Evolutionary conservation across 2,888 invertebrate species (phyloP), one percentile per base, ranked within the genome.

Genomic region (Sphinx pinastri): DNA sequence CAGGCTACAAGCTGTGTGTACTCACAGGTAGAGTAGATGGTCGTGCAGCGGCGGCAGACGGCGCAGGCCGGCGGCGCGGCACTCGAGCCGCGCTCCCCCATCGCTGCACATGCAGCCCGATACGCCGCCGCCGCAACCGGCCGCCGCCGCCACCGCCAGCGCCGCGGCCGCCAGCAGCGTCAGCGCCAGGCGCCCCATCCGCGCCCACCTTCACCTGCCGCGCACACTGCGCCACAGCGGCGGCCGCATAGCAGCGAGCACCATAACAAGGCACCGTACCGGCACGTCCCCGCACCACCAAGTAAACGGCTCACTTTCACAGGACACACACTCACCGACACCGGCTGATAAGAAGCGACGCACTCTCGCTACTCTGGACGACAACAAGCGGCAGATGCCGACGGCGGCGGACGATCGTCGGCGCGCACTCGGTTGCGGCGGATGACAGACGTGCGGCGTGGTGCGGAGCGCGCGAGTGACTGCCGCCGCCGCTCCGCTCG

Each of bases 151-250:
- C 74, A 69, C 68, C 74, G 76, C 77, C 74, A 74, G 76, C 71
- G 70, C 69, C 78, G 74, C 71, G 75, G 73, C 75, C 76, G 71
- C 73, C 79, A 74, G 73, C 79, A 71, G 71, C 75, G 59, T 72
- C 76, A 68, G 71, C 76, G 72, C 74, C 75, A 75, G 76, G 79
- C 81, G 77, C 75, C 78, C 78, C 80, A 84, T 81, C 81, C 77
- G 71, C 72, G 72, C 71, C 68, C 72, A 69, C 72, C 78, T 87
- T 95, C 96, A 75, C 95, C 95, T 84, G 96, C 96, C 47, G 95
- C 73, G 51, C 60, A 54, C 69, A 47, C 49, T 12, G 70, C 49
- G 63, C 67, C 51, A 57, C 68, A 66, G 69, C 70, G 55, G 70
- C 70, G 74, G 70, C 59, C 70, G 47, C 59, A 45, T 68, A 54